phyloP scores from a whole-genome alignment of 2,888 invertebrate species.

The Dynastes tityus region DNA sequence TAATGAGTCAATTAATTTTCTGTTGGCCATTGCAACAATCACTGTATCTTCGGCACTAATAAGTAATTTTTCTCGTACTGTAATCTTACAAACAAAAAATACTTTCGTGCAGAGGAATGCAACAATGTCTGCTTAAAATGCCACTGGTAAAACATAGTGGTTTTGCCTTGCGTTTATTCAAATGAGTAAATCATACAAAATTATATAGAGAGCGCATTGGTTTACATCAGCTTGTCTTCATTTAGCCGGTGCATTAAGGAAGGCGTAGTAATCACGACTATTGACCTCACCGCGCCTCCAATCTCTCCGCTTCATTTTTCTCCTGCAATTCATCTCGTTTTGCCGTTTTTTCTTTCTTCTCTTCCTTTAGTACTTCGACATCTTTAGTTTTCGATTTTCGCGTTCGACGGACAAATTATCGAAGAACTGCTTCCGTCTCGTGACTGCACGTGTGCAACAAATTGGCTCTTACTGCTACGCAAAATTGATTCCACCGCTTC shows the following conservation, averaged over 20 bases:
- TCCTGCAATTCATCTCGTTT: background rate
- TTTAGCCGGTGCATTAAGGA: conserved; percentile 11
- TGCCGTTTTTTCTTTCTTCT: background rate
- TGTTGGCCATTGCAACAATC: too few relatives aligned
- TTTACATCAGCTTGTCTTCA: conserved; percentile 15
- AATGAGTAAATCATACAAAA: conserved; percentile 11
- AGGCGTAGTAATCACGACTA: conserved; percentile 22
- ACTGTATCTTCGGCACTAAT: too few relatives aligned
- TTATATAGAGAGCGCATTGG: conserved; percentile 3
- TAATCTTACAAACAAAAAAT: too few relatives aligned
- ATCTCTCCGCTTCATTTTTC: background rate
- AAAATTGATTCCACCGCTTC: conserved; percentile 18
- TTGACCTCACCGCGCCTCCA: conserved; percentile 21
- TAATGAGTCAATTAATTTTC: too few relatives aligned
- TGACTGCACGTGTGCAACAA: conserved; percentile 22
- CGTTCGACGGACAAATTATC: conserved; percentile 4
- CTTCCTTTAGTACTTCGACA: background rate
- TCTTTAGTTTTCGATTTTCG: conserved; percentile 12
- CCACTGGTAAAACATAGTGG: too few relatives aligned
- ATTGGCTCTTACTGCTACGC: conserved; percentile 21
- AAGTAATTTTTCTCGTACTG: too few relatives aligned
- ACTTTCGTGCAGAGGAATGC: too few relatives aligned
- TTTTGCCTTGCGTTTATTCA: background rate
- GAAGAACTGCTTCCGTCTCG: conserved; percentile 7
- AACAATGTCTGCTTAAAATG: too few relatives aligned